Percentiles rank a stretch among this genome's conserved stretches.
Evolutionary conservation across 2,113 vertebrate genomes (phyloP).

Genomic region (Tetrao urogallus): DNA sequence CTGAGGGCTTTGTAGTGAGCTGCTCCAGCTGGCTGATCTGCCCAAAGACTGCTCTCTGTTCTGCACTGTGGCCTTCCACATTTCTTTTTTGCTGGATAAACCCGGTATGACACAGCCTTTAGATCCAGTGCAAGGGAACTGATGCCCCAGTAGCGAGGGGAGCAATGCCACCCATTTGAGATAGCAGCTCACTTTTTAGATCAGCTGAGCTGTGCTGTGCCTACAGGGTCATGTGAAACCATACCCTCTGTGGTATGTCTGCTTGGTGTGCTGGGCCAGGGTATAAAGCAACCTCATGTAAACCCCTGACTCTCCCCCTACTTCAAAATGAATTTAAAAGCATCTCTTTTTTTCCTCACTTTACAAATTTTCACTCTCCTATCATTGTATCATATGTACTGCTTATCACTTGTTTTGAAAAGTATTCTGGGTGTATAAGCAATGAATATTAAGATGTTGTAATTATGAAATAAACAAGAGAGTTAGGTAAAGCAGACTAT

Average conservation of each 20-base stretch:
- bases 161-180: background rate
- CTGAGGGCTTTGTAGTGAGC: background rate
- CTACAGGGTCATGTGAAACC: background rate
- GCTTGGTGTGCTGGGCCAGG: background rate
- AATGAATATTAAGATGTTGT: too few relatives aligned
- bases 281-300: background rate
- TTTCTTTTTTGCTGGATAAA: background rate
- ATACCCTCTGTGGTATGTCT: fast-evolving
- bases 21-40: background rate
- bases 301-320: background rate
- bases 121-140: fast-evolving
- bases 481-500: too few relatives aligned
- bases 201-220: background rate
- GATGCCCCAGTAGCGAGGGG: fast-evolving
- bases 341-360: fast-evolving
- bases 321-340: background rate
- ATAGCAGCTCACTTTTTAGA: background rate
- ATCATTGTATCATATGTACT: background rate
- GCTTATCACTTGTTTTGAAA: background rate
- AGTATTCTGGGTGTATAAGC: background rate
- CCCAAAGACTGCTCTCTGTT: background rate
- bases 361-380: background rate
- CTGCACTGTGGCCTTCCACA: background rate
- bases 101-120: background rate
- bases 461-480: too few relatives aligned